These are phyloP conservation scores for Apteryx owenii DNA, from an alignment of 2,113 vertebrate genomes.

Conservation along the genomic window DNA sequence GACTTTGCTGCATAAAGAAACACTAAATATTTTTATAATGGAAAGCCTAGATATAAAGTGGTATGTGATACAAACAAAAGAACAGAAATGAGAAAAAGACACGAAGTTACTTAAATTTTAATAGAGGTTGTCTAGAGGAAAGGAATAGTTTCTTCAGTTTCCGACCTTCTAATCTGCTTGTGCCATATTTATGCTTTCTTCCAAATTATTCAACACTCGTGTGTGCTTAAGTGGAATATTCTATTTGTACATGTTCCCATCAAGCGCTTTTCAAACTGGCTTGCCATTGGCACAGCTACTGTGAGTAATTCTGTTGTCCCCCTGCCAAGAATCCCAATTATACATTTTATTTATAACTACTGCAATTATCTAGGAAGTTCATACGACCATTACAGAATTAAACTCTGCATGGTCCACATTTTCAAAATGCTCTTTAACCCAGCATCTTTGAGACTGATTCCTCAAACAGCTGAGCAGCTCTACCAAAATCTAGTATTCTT, in stretches of 20 bases:
- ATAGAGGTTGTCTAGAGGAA: neutral
- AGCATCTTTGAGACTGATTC: neutral
- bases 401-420: neutral
- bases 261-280: neutral
- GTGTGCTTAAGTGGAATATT: neutral
- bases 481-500: neutral
- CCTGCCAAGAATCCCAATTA: constrained; percentile 17
- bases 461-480: neutral
- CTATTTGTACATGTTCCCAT: neutral
- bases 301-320: neutral
- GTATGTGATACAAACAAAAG: neutral
- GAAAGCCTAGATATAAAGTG: neutral
- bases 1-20: neutral
- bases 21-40: neutral
- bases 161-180: neutral
- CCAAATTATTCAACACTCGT: fast-evolving
- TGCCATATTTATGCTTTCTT: neutral
- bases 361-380: neutral
- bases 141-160: neutral
- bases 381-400: neutral
- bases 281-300: neutral
- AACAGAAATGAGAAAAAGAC: neutral
- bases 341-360: neutral
- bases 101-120: neutral
- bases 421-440: neutral